Evolutionary conservation across 37 sponge, comb jelly and placozoan genomes (phyloP), one percentile per base, ranked within the genome.

Genomic region (Agelas oroides): DNA sequence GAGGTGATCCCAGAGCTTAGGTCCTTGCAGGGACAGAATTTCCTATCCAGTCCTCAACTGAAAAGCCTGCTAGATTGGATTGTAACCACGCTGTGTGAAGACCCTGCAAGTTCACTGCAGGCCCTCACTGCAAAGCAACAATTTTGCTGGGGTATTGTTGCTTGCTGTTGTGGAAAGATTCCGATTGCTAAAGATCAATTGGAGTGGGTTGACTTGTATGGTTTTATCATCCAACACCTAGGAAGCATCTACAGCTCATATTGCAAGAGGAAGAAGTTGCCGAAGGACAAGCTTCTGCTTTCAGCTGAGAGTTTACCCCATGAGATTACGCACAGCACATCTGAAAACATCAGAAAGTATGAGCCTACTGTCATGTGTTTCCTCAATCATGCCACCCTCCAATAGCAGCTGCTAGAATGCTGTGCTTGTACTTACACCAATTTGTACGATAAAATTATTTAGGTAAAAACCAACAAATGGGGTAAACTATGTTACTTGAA

Each of bases 81-180:
- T 18, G 55, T 89, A 6, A 21, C 37, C 25, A 38, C 36, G 13
- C 78, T 89, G 20, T 65, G 54, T 23, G 33, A 38, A 17, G 60
- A 76, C 23, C 71, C 77, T n/a, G n/a, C n/a, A 27, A 70, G 53
- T 17, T 89, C 84, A 84, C 70, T 89, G 16, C 21, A 53, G n/a
- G 39, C 55, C 16, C 78, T 83, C 35, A 58, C 89, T 20, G 25
- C 77, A 38, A 77, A 73, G 55, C 90, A 89, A 46, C 39, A 33
- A 11, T 89, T 89, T 75, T 89, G 85, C 37, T 89, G 90, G 90
- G 90, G 90, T 1, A 53, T 89, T 31, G 71, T 89, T 17, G 79
- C 90, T 46, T 55, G 79, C 35, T 78, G 73, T 30, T 78, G 66
- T 38, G 55, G 74, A 5, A 84, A 84, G 73, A 71, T 89, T 21